A percentile compares a stretch with the other conserved stretches of the same genome.
phyloP scores from a whole-genome alignment of 2,888 invertebrate species.

The Lingula anatina region DNA sequence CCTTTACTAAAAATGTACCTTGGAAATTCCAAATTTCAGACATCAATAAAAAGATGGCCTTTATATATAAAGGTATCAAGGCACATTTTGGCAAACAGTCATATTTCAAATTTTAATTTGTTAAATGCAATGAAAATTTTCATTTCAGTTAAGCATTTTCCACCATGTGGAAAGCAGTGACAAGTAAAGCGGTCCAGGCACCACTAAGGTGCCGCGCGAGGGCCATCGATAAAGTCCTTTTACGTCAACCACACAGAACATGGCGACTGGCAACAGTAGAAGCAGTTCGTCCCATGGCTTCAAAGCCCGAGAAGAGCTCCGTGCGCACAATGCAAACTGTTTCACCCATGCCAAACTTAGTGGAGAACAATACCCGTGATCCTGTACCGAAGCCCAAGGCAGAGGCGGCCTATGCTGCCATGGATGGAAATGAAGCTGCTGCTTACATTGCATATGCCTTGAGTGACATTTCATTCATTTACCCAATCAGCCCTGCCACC shows the following conservation, averaged over 20 bases:
- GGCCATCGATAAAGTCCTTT: slow-evolving; percentile 1
- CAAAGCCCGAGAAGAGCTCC: not conserved
- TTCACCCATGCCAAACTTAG: slow-evolving; percentile 2
- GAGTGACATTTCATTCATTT: slow-evolving; percentile 18
- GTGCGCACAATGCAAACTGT: slow-evolving; percentile 1
- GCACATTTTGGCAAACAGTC: no score
- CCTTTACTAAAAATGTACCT: no score
- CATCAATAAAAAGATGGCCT: no score
- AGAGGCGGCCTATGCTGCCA: not conserved
- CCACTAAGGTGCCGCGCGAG: slow-evolving; percentile 1
- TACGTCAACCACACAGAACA: not conserved
- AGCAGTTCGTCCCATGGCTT: slow-evolving; percentile 1
- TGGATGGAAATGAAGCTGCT: slow-evolving; percentile 15
- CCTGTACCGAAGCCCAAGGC: not conserved
- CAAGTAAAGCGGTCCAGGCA: slow-evolving; percentile 1
- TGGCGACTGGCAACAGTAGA: slow-evolving; percentile 1
- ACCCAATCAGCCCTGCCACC: slow-evolving; percentile 17
- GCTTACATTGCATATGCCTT: slow-evolving; percentile 16
- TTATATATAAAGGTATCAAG: no score
- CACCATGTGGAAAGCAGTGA: slow-evolving; percentile 1
- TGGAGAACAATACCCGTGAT: slow-evolving; percentile 8
- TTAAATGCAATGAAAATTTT: not conserved
- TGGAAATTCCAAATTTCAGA: no score
- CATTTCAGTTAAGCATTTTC: not conserved
- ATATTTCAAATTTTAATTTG: not conserved